These are phyloP conservation scores for Lydus trimaculatus DNA, from an alignment of 2,888 invertebrate genomes.

Conservation along the genomic window DNA sequence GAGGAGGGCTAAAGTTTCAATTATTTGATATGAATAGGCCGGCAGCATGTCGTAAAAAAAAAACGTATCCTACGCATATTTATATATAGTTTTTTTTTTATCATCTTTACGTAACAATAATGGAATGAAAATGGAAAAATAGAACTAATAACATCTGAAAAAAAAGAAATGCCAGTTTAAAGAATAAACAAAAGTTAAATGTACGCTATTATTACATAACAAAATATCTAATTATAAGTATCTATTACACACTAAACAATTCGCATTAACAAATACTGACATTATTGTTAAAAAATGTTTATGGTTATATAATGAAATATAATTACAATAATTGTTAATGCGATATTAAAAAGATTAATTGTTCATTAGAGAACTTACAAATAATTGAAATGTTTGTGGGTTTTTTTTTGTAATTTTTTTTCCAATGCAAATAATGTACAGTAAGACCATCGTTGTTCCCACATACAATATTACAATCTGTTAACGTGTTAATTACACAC, in stretches of 20 bases:
- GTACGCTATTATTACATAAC: conserved; percentile 1
- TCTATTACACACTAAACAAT: not conserved
- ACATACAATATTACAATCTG: not conserved
- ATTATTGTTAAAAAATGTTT: not conserved
- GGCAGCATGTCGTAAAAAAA: too few species aligned
- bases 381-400: not conserved
- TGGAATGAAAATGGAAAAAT: not conserved
- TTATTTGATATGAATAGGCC: too few species aligned
- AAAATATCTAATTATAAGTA: not conserved
- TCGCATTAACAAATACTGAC: conserved; percentile 1
- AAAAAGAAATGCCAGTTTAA: not conserved
- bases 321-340: not conserved
- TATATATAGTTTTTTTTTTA: too few species aligned
- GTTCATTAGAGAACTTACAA: not conserved
- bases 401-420: not conserved
- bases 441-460: not conserved
- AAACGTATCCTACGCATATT: too few species aligned
- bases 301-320: not conserved
- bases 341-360: not conserved
- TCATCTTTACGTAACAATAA: not conserved
- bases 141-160: not conserved
- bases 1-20: too few species aligned
- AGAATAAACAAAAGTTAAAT: not conserved
- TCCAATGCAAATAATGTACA: not conserved
- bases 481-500: too few species aligned